Percentiles rank a stretch among this genome's conserved stretches.
These are phyloP conservation scores for Mamestra configurata DNA, from an alignment of 1,140 invertebrate genomes.

Conservation along the genomic window DNA sequence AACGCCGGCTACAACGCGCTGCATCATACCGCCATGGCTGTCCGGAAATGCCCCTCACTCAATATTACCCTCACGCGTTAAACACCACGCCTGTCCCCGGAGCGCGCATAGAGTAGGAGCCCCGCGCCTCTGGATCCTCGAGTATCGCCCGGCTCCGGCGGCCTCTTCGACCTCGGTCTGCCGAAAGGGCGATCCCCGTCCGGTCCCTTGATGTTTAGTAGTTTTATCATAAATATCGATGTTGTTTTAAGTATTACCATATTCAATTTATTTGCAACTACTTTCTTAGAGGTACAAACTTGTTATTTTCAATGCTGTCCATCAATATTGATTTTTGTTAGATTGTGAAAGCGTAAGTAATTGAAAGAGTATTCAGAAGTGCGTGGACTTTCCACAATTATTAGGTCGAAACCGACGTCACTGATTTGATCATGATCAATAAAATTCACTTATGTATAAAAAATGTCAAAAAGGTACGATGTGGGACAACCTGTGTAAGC, in stretches of 20 bases:
- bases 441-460: slow-evolving; percentile 55
- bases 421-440: slow-evolving; percentile 47
- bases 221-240: slow-evolving; percentile 66
- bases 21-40: slow-evolving; percentile 89
- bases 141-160: neutral
- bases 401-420: slow-evolving; percentile 12
- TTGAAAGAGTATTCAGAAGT: slow-evolving; percentile 29
- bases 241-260: slow-evolving; percentile 66
- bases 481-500: slow-evolving; percentile 69
- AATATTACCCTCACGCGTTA: slow-evolving; percentile 89
- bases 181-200: slow-evolving; percentile 62
- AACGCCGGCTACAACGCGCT: slow-evolving; percentile 85
- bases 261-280: slow-evolving; percentile 72
- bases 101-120: neutral
- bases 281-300: slow-evolving; percentile 59
- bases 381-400: slow-evolving; percentile 6
- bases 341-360: slow-evolving; percentile 50
- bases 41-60: slow-evolving; percentile 93
- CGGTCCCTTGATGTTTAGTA: slow-evolving; percentile 70
- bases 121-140: neutral
- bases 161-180: neutral
- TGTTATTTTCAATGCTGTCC: slow-evolving; percentile 61
- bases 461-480: slow-evolving; percentile 51
- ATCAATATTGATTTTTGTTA: slow-evolving; percentile 54
- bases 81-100: slow-evolving; percentile 45